Percentiles rank a stretch among this genome's conserved stretches.
These are phyloP conservation scores for Coenonympha arcania DNA, from an alignment of 2,888 invertebrate genomes.

Conservation along the genomic window DNA sequence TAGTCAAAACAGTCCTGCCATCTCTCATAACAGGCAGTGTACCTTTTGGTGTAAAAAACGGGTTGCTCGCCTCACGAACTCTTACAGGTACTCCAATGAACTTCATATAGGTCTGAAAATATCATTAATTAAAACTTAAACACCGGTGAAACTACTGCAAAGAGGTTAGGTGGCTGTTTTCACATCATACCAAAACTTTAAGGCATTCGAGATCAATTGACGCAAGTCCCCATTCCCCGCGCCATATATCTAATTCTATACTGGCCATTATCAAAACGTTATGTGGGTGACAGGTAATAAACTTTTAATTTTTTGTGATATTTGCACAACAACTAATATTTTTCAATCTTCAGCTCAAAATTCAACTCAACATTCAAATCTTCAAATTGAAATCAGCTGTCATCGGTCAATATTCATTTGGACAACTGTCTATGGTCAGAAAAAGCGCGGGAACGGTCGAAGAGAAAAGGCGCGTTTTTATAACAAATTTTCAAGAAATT, in stretches of 20 bases:
- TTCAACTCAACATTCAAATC: too few species aligned
- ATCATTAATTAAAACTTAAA: slow-evolving; percentile 25
- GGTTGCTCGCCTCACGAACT: slow-evolving; percentile 79
- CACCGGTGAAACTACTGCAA: slow-evolving; percentile 36
- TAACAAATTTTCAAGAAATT: too few species aligned
- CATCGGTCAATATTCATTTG: too few species aligned
- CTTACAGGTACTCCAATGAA: slow-evolving; percentile 84
- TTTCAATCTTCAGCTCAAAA: neutral
- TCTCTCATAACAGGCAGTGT: slow-evolving; percentile 79
- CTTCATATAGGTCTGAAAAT: slow-evolving; percentile 76
- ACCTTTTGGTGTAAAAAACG: slow-evolving; percentile 82
- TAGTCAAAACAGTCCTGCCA: slow-evolving; percentile 73
- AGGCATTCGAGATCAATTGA: slow-evolving; percentile 88
- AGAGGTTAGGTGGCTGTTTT: slow-evolving; percentile 10
- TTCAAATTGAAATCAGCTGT: too few species aligned
- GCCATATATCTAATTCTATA: slow-evolving; percentile 83
- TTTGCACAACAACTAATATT: slow-evolving; percentile 21
- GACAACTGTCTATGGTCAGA: too few species aligned
- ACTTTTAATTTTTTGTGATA: slow-evolving; percentile 11
- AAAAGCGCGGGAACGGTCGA: too few species aligned
- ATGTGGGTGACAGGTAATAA: slow-evolving; percentile 10
- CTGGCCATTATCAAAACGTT: slow-evolving; percentile 46
- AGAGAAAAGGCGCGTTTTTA: too few species aligned
- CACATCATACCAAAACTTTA: slow-evolving; percentile 80
- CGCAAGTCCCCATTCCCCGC: slow-evolving; percentile 90